These are phyloP conservation scores for Noctua janthina DNA, from an alignment of 2,888 invertebrate species.

Conservation along the genomic window DNA sequence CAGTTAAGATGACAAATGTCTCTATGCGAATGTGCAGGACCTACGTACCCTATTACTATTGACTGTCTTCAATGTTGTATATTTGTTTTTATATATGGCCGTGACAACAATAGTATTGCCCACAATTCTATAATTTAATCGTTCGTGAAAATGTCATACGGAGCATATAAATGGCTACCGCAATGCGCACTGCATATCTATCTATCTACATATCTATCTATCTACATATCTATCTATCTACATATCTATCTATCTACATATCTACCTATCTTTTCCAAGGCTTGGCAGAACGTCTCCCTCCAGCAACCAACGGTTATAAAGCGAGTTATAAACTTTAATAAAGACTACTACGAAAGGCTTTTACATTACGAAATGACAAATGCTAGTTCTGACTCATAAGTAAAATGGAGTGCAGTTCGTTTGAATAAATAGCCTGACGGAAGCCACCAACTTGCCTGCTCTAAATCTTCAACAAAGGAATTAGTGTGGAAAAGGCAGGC, in stretches of 20 bases:
- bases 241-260: neutral
- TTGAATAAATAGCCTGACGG: neutral
- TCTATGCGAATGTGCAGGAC: neutral
- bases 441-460: neutral
- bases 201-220: neutral
- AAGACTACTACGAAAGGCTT: constrained; percentile 8
- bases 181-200: constrained; percentile 31
- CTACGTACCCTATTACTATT: neutral
- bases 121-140: neutral
- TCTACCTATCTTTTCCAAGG: neutral
- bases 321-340: constrained; percentile 13
- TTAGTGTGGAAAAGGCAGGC: neutral
- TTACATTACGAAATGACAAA: constrained; percentile 12
- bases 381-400: neutral
- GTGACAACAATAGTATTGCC: neutral
- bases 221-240: neutral
- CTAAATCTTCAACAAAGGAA: neutral
- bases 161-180: constrained; percentile 12
- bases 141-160: neutral
- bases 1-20: neutral
- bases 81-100: neutral
- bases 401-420: constrained; percentile 2
- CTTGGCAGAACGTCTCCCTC: constrained; percentile 1
- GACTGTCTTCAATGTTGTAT: neutral
- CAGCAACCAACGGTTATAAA: constrained; percentile 1